phyloP scores from a whole-genome alignment of 2,797 vertebrate species.

The Pantherophis vulpinus region DNA sequence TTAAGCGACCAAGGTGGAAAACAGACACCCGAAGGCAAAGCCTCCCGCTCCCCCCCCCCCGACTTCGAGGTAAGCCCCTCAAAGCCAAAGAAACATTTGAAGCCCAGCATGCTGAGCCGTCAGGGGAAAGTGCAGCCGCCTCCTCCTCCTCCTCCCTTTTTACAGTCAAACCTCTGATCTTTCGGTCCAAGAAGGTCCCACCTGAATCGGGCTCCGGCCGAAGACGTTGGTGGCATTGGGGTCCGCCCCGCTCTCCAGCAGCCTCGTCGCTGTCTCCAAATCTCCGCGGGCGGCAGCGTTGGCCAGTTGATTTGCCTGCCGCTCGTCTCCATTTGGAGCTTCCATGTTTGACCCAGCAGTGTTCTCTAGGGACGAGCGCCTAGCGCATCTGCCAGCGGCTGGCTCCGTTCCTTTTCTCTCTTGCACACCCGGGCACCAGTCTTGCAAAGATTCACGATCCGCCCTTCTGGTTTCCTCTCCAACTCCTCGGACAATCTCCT shows the following conservation, averaged over 20 bases:
- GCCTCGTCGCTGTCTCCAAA: conserved; percentile 33
- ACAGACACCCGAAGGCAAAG: neutral
- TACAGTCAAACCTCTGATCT: neutral
- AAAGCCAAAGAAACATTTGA: too few relatives aligned
- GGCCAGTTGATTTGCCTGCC: conserved; percentile 24
- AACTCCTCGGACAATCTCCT: neutral
- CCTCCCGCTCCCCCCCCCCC: neutral
- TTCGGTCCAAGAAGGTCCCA: conserved; percentile 46
- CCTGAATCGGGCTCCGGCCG: conserved; percentile 67
- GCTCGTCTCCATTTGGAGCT: neutral
- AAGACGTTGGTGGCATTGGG: conserved; percentile 56
- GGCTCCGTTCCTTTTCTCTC: too few relatives aligned
- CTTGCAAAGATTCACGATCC: neutral
- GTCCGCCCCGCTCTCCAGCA: conserved; percentile 57
- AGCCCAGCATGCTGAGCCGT: neutral
- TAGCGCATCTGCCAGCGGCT: neutral
- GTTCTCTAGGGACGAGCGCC: neutral
- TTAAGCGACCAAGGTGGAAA: neutral
- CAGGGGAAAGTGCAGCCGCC: neutral
- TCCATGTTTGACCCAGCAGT: neutral
- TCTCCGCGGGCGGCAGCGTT: conserved; percentile 61
- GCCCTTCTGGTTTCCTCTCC: too few relatives aligned
- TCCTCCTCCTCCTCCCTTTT: conserved; percentile 21
- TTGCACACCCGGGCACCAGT: neutral
- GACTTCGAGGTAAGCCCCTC: neutral